Percentiles rank a stretch among this genome's conserved stretches.
Conservation (phyloP, 2,113 vertebrate species). For the Pyxicephalus adspersus region DNA sequence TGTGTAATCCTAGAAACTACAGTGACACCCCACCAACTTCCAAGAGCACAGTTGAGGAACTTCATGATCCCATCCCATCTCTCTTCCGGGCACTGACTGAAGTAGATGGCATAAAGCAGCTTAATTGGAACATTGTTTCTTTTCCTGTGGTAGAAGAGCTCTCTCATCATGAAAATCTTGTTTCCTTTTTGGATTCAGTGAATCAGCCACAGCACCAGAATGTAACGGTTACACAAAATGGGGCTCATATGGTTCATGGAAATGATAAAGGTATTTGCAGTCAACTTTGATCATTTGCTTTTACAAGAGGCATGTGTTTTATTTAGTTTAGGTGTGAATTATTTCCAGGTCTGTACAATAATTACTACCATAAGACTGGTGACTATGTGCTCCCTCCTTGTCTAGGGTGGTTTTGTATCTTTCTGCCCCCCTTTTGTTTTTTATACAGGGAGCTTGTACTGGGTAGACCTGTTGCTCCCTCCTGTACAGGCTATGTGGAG, state of each 20-base stretch:
- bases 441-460: too few relatives aligned
- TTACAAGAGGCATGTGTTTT: too few relatives aligned
- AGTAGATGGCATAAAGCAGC: constrained; percentile 79
- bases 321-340: too few relatives aligned
- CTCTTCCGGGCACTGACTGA: constrained; percentile 96
- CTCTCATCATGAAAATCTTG: constrained; percentile 91
- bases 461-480: too few relatives aligned
- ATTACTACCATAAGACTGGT: too few relatives aligned
- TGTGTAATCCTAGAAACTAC: constrained; percentile 98
- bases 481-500: too few relatives aligned
- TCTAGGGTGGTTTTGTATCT: too few relatives aligned
- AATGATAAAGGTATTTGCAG: constrained; percentile 82
- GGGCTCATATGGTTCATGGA: constrained; percentile 85
- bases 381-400: too few relatives aligned
- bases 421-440: too few relatives aligned
- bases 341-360: too few relatives aligned
- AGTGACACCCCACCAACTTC: constrained; percentile 96
- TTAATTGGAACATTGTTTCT: constrained; percentile 97
- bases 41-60: constrained; percentile 96
- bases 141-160: constrained; percentile 95
- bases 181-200: constrained; percentile 92
- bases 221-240: constrained; percentile 87
- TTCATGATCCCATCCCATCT: constrained; percentile 94
- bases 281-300: too few relatives aligned
- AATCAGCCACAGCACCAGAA: constrained; percentile 88